A percentile compares a stretch with the other conserved stretches of the same genome.
Evolutionary conservation across 1,140 invertebrate genomes (phyloP).

Genomic region (Sitobion miscanthi): DNA sequence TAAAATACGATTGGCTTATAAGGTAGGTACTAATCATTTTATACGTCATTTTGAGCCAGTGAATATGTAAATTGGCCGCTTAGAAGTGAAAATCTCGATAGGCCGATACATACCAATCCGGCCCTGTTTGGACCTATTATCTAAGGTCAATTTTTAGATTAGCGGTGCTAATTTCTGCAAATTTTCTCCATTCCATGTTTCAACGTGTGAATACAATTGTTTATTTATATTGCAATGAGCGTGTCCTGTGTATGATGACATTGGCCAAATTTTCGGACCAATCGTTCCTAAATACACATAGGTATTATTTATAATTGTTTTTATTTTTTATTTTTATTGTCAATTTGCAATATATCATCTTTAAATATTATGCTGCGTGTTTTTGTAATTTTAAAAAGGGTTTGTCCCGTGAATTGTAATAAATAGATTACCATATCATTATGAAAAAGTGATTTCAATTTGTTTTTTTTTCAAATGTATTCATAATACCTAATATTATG

Average conservation of each 20-base stretch:
- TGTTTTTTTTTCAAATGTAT: no score
- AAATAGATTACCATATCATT: background rate
- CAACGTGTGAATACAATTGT: background rate
- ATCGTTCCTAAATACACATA: background rate
- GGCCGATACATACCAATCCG: no score
- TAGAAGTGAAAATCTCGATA: no score
- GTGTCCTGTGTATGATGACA: background rate
- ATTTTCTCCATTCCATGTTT: background rate
- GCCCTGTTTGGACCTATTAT: background rate
- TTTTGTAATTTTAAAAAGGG: background rate
- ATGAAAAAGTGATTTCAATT: background rate
- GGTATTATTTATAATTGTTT: background rate
- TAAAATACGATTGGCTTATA: no score
- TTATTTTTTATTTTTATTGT: background rate
- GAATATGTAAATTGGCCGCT: no score
- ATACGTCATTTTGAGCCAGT: no score
- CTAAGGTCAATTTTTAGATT: background rate
- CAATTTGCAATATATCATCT: background rate
- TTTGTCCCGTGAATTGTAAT: background rate
- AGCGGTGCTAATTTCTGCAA: background rate
- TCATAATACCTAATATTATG: no score
- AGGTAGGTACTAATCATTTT: no score
- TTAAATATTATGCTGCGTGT: background rate
- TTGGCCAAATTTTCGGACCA: background rate
- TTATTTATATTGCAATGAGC: background rate